Evolutionary conservation across 1,140 invertebrate species (phyloP), one percentile per base, ranked within the genome.

Genomic region (Eupristina koningsbergeri): DNA sequence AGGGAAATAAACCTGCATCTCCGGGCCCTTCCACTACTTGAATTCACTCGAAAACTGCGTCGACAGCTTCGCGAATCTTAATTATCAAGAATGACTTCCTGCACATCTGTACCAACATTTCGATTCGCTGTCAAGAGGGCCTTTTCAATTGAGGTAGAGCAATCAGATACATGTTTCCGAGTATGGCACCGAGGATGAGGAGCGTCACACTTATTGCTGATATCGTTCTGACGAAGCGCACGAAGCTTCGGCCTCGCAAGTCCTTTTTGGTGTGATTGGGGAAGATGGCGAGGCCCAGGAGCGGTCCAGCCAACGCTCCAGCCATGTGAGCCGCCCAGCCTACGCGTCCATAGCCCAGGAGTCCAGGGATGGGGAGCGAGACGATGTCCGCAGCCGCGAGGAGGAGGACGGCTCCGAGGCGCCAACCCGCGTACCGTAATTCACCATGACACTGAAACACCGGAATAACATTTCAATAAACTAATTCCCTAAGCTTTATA

Each of bases 241-340:
- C 89, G 86, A 92, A 92, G 58, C 89, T 87, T 9, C 90, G 87
- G 15, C 90, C 91, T 6, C 90, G 86, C 19, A 89, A 86, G 85
- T 92, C 92, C 81, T 91, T 92, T 86, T 91, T 91, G 83, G 90
- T 92, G 78, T 93, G 91, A 3, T 91, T 92, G 0, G 92, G 93
- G 86, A 97, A 96, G 3, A 97, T 92, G 7, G 97, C 91, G 50
- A 98, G 94, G 0, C 96, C 97, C n/a, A 97, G 88, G 3, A 97
- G 92, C 0, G 98, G 91, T 1, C 97, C 97, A 6, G 95, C 94
- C 0, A 96, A 86, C 0, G 96, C 97, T 15, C 97, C 97, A 34
- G 96, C 95, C 36, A 96, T 90, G 88, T 98, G 96, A 0, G 97
- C 96, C 11, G 96, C 95, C 94, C 97, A 96, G 53, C 96, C 95